Evolutionary conservation across 2,113 vertebrate genomes (phyloP), one percentile per base, ranked within the genome.

Genomic region (Zapus hudsonius): DNA sequence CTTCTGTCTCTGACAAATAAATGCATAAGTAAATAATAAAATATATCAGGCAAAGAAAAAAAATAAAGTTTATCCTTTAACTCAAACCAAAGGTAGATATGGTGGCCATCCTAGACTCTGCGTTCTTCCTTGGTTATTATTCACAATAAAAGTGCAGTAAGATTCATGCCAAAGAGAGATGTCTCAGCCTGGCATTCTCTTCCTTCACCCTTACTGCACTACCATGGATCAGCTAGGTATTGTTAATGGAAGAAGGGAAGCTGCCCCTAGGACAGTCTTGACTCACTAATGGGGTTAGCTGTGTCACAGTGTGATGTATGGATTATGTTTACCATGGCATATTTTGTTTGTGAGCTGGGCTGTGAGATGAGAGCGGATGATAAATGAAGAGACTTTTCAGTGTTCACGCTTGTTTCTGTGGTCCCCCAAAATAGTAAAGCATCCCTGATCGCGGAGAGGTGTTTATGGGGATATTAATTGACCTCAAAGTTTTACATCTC

Each of bases 271-370:
- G 95, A 96, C 95, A 95, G 96, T 79, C 91, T 90, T 22, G 47
- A 95, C 83, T 97, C 2, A 0, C 95, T 98, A 94, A 97, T 97
- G 96, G 97, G 97, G 97, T 98, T 96, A 82, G 89, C 84, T 0
- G 11, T 97, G 98, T 97, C 98, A 97, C 93, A 64, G 57, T 93
- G 96, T 98, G 98, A 98, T 98, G 91, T 98, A 98, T 99, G 98
- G 98, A 98, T 98, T 97, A 97, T 98, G 98, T 99, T 99, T 99
- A 98, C 98, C 66, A 5, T 97, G 98, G 97, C 98, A 96, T 98
- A 98, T 98, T 98, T 98, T 96, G 97, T 98, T 98, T 97, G 97
- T 67, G 92, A 98, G 96, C 87, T 93, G 96, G 98, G 97, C 97
- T 89, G 95, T 95, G 98, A 98, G 97, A 97, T 95, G 80, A 95